A percentile compares a stretch with the other conserved stretches of the same genome.
These are phyloP conservation scores for Puffinus mauretanicus DNA, from an alignment of 2,113 vertebrate species.

Conservation along the genomic window DNA sequence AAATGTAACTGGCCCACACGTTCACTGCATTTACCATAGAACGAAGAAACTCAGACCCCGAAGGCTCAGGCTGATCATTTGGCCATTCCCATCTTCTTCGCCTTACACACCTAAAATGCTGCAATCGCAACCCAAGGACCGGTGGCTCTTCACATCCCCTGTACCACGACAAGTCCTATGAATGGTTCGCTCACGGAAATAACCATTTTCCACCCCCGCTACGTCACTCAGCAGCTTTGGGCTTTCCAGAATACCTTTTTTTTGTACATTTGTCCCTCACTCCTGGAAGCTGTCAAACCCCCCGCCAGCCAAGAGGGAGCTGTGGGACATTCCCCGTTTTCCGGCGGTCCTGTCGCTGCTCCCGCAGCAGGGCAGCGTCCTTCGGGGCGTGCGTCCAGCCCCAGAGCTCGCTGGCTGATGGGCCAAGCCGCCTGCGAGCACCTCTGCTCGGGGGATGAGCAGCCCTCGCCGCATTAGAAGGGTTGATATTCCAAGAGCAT, in stretches of 20 bases:
- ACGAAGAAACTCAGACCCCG: no score
- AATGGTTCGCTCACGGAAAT: no score
- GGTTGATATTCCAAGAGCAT: neutral
- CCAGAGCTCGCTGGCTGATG: no score
- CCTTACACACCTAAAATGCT: neutral
- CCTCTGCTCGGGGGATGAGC: neutral
- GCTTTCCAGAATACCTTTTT: neutral
- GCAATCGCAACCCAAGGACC: no score
- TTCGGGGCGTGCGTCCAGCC: rapidly evolving
- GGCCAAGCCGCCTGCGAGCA: neutral
- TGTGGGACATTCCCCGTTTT: neutral
- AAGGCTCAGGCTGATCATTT: no score
- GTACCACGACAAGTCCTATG: neutral
- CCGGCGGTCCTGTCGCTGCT: rapidly evolving
- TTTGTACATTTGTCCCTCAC: neutral
- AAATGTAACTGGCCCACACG: rapidly evolving
- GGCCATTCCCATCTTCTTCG: neutral
- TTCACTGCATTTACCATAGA: no score
- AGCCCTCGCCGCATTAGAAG: no score
- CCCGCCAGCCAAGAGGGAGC: neutral
- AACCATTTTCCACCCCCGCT: neutral
- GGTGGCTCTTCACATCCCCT: neutral
- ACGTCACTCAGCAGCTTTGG: no score
- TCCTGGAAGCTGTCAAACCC: neutral
- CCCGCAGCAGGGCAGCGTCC: no score